Base-by-base conservation (phyloP, 2,888 invertebrate genomes). In the Drosophila cracens region DNA sequence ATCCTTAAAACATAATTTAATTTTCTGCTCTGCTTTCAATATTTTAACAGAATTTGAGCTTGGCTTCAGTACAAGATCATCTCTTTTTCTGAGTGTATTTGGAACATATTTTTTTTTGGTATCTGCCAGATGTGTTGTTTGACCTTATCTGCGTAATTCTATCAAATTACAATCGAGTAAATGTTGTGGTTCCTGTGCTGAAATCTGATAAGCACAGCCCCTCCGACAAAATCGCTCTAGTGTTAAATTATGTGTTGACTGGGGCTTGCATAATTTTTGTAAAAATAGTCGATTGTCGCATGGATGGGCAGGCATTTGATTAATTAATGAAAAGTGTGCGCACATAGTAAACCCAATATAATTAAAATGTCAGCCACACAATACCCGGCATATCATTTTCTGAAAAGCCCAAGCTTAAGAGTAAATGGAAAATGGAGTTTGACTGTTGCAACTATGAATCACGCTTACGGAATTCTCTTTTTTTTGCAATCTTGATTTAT, bases 151-250 rank as follows among this genome's bases (percentile, higher is more conserved):
- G 40, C n/a, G 57, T 76, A 68, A 68, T 77, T 87, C 72, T 83
- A 86, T 86, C 86, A 76, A 87, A 82, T 81, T 84, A 77, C 82
- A 78, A 72, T 62, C 72, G 61, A 46, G 66, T 65, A 59, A 67
- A 63, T 70, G 66, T 53, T 67, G 51, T 57, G 58, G 60, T 66
- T 68, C 58, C 65, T 34, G 43, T 18, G 21, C 56, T 65, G 77
- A 81, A 76, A 85, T 89, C 82, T 83, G 87, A 87, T 89, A 88
- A 78, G 62, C 70, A 33, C 27, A n/a, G n/a, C 38, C 56, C 27
- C 75, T 80, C 74, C 83, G 71, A 73, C 83, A 82, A 86, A 87
- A 86, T 86, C 87, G 87, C 34, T 87, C 83, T 90, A 86, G 76
- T 87, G 87, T 87, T 87, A 87, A 87, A 87, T 87, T 87, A 81